phyloP scores from a whole-genome alignment of 2,113 vertebrate genomes.

The Orthonyx spaldingii region DNA sequence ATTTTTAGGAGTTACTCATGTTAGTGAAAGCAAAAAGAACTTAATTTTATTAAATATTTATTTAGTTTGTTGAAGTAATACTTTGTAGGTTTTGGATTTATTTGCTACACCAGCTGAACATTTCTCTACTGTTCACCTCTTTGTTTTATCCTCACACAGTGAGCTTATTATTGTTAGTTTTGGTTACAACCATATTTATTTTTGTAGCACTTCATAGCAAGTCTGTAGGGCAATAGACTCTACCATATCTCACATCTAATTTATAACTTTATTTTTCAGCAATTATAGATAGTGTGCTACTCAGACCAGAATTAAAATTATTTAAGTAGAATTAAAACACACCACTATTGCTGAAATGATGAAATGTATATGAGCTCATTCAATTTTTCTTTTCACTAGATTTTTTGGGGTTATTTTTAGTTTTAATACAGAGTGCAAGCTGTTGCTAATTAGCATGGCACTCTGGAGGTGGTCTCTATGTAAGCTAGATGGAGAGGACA shows the following conservation, averaged over 20 bases:
- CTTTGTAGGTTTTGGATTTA: not conserved
- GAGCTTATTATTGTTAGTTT: not conserved
- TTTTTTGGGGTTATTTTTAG: not conserved
- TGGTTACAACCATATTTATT: not conserved
- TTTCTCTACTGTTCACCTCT: not conserved
- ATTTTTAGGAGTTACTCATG: not conserved
- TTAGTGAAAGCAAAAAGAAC: not conserved
- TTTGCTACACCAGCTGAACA: not conserved
- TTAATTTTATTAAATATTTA: not conserved
- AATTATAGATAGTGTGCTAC: not conserved
- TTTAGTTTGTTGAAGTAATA: not conserved
- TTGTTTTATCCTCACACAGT: not conserved
- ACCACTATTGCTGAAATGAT: not conserved
- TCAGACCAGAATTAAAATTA: not conserved
- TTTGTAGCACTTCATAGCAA: not conserved
- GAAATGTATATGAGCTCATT: not conserved
- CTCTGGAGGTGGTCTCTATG: not conserved
- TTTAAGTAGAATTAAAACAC: not conserved
- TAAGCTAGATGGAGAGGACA: not conserved
- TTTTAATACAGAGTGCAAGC: not conserved
- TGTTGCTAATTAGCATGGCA: conserved; percentile 23
- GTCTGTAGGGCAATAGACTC: not conserved
- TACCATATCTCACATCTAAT: not conserved
- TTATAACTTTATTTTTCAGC: not conserved
- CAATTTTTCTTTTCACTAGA: not conserved